These are phyloP conservation scores for Cichladusa arquata DNA, from an alignment of 2,113 vertebrate genomes.

Conservation along the genomic window DNA sequence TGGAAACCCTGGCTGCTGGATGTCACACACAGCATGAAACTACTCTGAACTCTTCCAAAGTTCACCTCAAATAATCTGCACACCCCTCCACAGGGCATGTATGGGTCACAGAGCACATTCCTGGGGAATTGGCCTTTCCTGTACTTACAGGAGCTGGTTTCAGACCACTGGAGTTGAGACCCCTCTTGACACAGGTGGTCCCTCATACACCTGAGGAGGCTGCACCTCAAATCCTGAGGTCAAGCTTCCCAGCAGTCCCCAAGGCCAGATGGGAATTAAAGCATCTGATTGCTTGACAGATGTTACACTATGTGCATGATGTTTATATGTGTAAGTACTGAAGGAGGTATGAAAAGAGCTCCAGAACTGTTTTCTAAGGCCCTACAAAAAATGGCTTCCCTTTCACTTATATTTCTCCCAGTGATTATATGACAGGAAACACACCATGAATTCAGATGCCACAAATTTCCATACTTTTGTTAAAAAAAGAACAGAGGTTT, in stretches of 20 bases:
- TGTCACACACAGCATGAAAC: neutral
- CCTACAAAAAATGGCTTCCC: neutral
- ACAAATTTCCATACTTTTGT: neutral
- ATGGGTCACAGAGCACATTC: neutral
- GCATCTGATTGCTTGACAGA: neutral
- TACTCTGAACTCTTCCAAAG: neutral
- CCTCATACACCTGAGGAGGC: neutral
- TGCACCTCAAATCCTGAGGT: rapidly evolving
- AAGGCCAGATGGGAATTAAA: neutral
- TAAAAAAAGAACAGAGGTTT: neutral
- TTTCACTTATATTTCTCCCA: neutral
- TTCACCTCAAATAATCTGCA: neutral
- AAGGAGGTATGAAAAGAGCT: neutral
- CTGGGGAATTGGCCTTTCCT: neutral
- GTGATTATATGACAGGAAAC: neutral
- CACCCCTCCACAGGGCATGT: neutral
- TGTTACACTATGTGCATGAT: neutral
- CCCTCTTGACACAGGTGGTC: neutral
- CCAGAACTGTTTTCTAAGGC: neutral
- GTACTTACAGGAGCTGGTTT: neutral
- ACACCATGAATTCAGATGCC: neutral
- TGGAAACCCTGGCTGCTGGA: conserved; percentile 18
- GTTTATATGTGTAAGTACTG: neutral
- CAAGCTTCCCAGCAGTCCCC: neutral
- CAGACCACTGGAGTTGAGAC: neutral